Evolutionary conservation across 2,113 vertebrate species (phyloP).

Genomic region (Poeciliopsis turrubarensis): DNA sequence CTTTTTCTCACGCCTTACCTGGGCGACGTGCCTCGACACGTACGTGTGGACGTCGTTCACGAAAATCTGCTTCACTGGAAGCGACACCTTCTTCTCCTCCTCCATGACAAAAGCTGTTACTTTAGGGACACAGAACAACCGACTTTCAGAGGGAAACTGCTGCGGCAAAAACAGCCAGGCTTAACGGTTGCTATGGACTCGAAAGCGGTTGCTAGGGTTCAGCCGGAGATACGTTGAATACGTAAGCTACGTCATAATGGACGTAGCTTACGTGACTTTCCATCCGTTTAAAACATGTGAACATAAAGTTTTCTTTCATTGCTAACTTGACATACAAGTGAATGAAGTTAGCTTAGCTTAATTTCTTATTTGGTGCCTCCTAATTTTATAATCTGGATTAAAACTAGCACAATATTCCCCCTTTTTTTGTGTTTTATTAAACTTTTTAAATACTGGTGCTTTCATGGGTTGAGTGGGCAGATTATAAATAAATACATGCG

Average conservation of each 20-base stretch:
- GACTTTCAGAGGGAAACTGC: background rate
- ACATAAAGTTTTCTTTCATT: background rate
- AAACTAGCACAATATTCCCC: too few relatives aligned
- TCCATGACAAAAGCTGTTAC: slow-evolving; percentile 42
- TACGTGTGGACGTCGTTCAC: slow-evolving; percentile 87
- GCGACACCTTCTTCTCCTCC: slow-evolving; percentile 14
- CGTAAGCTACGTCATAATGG: background rate
- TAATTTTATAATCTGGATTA: too few relatives aligned
- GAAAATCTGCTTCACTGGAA: slow-evolving; percentile 79
- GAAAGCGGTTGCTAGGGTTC: slow-evolving; percentile 47
- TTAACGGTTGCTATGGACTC: slow-evolving; percentile 53
- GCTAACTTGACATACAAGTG: too few relatives aligned
- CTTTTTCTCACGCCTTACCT: slow-evolving; percentile 76
- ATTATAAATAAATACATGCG: background rate
- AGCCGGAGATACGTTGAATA: slow-evolving; percentile 17
- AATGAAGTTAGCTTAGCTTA: too few relatives aligned
- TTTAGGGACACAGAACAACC: too few relatives aligned
- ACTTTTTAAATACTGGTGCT: too few relatives aligned
- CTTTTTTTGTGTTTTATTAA: too few relatives aligned
- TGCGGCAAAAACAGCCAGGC: background rate
- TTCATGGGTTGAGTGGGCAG: too few relatives aligned
- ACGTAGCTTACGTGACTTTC: too few relatives aligned
- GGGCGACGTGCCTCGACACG: slow-evolving; percentile 83
- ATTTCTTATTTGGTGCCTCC: too few relatives aligned
- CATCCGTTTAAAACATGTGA: too few relatives aligned